A percentile compares a stretch with the other conserved stretches of the same genome.
These are phyloP conservation scores for Helarctos malayanus DNA, from an alignment of 2,797 vertebrate genomes.

Conservation along the genomic window DNA sequence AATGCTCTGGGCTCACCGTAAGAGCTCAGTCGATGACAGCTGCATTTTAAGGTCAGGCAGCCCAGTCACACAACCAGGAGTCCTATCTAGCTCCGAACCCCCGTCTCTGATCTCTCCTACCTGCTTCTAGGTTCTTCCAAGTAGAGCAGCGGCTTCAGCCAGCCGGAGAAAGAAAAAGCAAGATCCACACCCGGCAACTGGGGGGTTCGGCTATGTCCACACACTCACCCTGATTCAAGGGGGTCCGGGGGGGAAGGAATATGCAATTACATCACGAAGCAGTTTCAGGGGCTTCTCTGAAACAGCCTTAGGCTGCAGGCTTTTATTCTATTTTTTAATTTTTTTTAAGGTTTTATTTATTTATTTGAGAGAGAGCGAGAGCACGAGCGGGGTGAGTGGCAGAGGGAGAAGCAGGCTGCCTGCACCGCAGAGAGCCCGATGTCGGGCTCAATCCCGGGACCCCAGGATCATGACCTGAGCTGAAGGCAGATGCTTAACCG, in stretches of 20 bases:
- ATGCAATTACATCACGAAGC: neutral
- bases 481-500: neutral
- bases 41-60: neutral
- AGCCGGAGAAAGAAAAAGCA: neutral
- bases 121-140: neutral
- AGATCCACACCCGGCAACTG: too few relatives aligned
- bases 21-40: neutral
- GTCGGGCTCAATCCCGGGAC: too few relatives aligned
- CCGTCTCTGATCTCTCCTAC: neutral
- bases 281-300: neutral
- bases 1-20: neutral
- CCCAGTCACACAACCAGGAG: neutral
- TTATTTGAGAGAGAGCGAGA: neutral
- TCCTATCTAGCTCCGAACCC: neutral
- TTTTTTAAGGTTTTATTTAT: neutral
- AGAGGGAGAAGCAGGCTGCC: too few relatives aligned
- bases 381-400: too few relatives aligned
- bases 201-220: neutral
- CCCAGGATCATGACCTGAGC: too few relatives aligned
- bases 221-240: neutral
- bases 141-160: neutral
- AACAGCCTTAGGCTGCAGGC: neutral
- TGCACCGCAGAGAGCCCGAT: too few relatives aligned
- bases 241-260: too few relatives aligned
- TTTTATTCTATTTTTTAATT: neutral